Base-by-base conservation (phyloP, 2,113 vertebrate genomes). In the Heloderma charlesbogerti region DNA sequence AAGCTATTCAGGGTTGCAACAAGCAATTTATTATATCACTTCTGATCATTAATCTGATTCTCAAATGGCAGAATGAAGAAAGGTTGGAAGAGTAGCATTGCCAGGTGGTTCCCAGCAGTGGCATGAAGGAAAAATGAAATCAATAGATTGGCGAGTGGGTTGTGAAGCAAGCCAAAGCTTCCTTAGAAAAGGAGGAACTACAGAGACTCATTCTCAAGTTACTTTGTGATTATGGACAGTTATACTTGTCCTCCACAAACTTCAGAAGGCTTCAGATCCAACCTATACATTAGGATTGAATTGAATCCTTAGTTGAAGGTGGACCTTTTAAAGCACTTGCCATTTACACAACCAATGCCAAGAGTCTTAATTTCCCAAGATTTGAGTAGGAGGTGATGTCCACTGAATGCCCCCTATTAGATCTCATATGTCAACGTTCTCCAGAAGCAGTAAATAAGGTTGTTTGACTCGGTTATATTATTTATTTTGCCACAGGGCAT, bases 381-480 rank as follows among this genome's bases (percentile, higher is more conserved):
- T n/a, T 13, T 27, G 22, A 1, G 4, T n/a, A n/a, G n/a, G n/a
- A 48, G 20, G 3, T 0, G 34, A 45, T 45, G 57, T 27, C 43
- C 89, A 48, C 31, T 37, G 34, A 2, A 77, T 85, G 15, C 31
- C 43, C 71, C 43, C 48, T 54, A 4, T 45, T 67, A n/a, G 22
- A 67, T 25, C 25, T 18, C 43, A 77, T 25, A 66, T 8, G 25
- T 84, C 51, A 84, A 75, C 48, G 18, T 75, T 66, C 31, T 48
- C 7, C 45, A 78, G 72, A 71, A 84, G 45, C 78, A 90, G 84
- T 87, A 80, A 89, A 86, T 88, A 83, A 80, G 71, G 84, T 89
- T 80, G 37, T 90, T 92, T 87, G 84, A 91, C 90, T 92, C 95
- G 91, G 90, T 92, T 92, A 86, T 60, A 40, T 91, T 92, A 92